Conservation (phyloP, 1,140 invertebrate species). For the Ostrea edulis region DNA sequence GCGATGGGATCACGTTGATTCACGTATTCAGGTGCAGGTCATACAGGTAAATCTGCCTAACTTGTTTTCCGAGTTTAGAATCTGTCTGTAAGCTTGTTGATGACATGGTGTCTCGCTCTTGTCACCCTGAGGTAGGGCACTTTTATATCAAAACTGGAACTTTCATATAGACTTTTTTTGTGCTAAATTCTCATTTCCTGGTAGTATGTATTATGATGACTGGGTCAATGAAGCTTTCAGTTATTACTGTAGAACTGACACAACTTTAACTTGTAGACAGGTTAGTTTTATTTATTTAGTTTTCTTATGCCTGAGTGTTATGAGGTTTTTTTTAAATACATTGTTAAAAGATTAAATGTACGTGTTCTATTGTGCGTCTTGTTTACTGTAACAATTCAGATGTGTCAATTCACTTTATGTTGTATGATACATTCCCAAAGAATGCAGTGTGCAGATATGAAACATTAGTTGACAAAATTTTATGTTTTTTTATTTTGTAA, state of each 20-base stretch:
- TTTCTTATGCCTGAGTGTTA: background rate
- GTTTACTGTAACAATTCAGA: background rate
- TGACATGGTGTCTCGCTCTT: background rate
- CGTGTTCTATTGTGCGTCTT: background rate
- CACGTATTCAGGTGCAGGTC: background rate
- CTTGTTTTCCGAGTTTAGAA: slow-evolving; percentile 5
- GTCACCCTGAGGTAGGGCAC: slow-evolving; percentile 28
- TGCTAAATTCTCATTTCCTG: background rate
- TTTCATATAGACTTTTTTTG: background rate
- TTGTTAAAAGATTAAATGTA: background rate
- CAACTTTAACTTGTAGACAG: background rate
- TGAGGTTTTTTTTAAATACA: background rate
- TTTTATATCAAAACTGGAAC: background rate
- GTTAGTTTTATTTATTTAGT: background rate
- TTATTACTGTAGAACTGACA: background rate
- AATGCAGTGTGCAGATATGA: background rate
- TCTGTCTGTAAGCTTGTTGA: background rate
- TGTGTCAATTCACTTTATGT: background rate
- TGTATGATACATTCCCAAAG: background rate
- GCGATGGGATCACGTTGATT: background rate
- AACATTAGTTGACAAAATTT: background rate
- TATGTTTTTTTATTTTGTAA: background rate
- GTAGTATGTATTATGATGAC: background rate
- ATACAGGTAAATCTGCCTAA: background rate
- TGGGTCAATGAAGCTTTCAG: background rate